Percentiles rank a stretch among this genome's conserved stretches.
These are phyloP conservation scores for Opisthograptis luteolata DNA, from an alignment of 2,888 invertebrate species.

Conservation along the genomic window DNA sequence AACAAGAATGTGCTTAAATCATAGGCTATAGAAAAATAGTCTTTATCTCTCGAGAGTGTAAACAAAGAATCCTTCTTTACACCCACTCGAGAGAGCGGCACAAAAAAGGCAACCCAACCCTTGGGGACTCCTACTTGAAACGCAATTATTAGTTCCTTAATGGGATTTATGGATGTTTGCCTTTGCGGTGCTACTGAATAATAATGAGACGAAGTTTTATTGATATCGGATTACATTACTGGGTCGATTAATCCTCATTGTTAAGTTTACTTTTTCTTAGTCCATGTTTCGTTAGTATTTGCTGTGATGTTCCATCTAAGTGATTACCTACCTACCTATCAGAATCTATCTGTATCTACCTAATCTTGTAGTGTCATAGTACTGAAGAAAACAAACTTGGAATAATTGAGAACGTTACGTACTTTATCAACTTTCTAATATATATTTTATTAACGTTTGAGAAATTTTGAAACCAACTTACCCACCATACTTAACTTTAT, in stretches of 20 bases:
- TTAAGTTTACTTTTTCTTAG: no score
- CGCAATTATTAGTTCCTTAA: conserved; percentile 63
- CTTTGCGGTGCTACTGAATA: conserved; percentile 42
- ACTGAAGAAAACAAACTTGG: no score
- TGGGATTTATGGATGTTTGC: conserved; percentile 50
- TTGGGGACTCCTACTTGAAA: conserved; percentile 55
- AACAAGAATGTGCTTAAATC: conserved; percentile 34
- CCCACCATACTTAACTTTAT: no score
- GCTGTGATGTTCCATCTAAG: no score
- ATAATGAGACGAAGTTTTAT: conserved; percentile 35
- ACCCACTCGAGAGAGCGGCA: conserved; percentile 58
- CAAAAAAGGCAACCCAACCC: conserved; percentile 51
- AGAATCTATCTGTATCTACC: no score
- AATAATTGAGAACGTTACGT: no score
- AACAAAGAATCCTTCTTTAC: conserved; percentile 64
- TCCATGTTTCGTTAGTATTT: no score
- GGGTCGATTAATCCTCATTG: conserved; percentile 16
- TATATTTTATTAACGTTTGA: no score
- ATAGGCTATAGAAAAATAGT: conserved; percentile 37
- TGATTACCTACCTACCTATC: no score
- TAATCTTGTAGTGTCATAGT: no score
- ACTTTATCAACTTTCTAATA: no score
- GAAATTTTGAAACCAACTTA: no score
- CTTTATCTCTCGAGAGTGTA: conserved; percentile 51
- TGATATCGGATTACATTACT: conserved; percentile 19